Base-by-base conservation (phyloP, 35 echinoderm and acorn worm genomes). In the Ophioderma brevispina region DNA sequence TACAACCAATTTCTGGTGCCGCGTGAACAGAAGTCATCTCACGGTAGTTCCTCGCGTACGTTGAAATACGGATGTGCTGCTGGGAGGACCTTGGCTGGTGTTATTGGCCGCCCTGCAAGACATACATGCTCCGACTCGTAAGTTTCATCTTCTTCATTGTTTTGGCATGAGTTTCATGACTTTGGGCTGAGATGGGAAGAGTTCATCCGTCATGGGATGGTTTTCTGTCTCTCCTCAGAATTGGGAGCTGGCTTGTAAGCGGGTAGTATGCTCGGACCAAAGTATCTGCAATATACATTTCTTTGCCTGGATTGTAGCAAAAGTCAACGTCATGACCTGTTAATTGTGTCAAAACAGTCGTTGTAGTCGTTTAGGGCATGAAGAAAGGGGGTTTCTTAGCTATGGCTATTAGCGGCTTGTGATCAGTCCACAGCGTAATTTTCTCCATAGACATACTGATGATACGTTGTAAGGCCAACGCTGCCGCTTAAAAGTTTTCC, bases 261-360 rank as follows among this genome's bases (percentile, higher is more conserved):
- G 0, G 40, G 37, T 10, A 96, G 35, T 79, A 88, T 30, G 86
- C 90, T 78, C 78, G n/a, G 11, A 80, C 87, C 19, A 92, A 38
- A 21, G 94, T 96, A 39, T 94, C 88, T 31, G 93, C 93, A 4
- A 90, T 42, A 52, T 81, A 90, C 93, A 94, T 90, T 63, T 86
- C 91, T 88, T 70, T 43, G 87, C 85, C 13, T 84, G 55, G 87
- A 38, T 94, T 86, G 82, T 94, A 94, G 14, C 50, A 59, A 19
- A 90, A 43, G n/a, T 94, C 87, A 32, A 94, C 88, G 76, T 90
- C 88, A 80, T 86, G 87, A n/a, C n/a, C 13, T 85, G 64, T 23
- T 80, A 36, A 35, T 41, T 84, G 75, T 1, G 87, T 21, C 8
- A n/a, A n/a, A 92, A 55, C 0, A 94, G 40, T 40, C 76, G 17